Percentiles rank a stretch among this genome's conserved stretches.
Conservation (phyloP, 2,113 vertebrate genomes). For the Apistogramma diplotaenia region DNA sequence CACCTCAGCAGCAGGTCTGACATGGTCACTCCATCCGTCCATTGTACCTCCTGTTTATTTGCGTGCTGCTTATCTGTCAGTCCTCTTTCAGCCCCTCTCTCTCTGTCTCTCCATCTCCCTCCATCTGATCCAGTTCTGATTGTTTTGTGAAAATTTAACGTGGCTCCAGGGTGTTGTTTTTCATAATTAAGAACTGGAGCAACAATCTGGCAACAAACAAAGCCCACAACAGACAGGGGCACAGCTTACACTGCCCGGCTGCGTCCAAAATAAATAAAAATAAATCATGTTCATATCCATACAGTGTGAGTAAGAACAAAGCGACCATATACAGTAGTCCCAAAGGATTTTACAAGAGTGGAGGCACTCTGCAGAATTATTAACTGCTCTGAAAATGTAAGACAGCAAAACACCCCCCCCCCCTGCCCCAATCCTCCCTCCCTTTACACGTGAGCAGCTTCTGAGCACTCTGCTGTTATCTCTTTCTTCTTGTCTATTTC, state of each 20-base stretch:
- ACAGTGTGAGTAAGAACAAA: conserved; percentile 2
- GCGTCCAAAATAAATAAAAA: conserved; percentile 17
- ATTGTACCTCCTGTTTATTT: conserved; percentile 50
- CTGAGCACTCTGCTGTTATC: conserved; percentile 2
- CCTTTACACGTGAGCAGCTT: conserved; percentile 37
- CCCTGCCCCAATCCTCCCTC: background rate
- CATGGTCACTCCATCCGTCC: conserved; percentile 11
- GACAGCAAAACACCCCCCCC: background rate
- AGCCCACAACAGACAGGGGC: background rate
- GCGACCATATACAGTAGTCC: background rate
- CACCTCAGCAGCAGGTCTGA: conserved; percentile 23
- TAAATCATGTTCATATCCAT: conserved; percentile 11
- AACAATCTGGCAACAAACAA: conserved; percentile 44
- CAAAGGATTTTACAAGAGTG: background rate
- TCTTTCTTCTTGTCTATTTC: conserved; percentile 17
- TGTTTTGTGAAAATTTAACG: conserved; percentile 53
- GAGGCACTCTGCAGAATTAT: background rate
- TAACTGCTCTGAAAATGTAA: background rate
- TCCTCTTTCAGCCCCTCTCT: background rate
- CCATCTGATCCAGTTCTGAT: conserved; percentile 32
- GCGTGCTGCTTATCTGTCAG: conserved; percentile 25
- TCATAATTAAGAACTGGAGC: conserved; percentile 58
- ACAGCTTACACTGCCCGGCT: background rate
- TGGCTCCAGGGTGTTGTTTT: conserved; percentile 61
- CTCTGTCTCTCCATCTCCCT: conserved; percentile 11